Evolutionary conservation across 2,113 vertebrate species (phyloP), one percentile per base, ranked within the genome.

Genomic region (Urocolius indicus): DNA sequence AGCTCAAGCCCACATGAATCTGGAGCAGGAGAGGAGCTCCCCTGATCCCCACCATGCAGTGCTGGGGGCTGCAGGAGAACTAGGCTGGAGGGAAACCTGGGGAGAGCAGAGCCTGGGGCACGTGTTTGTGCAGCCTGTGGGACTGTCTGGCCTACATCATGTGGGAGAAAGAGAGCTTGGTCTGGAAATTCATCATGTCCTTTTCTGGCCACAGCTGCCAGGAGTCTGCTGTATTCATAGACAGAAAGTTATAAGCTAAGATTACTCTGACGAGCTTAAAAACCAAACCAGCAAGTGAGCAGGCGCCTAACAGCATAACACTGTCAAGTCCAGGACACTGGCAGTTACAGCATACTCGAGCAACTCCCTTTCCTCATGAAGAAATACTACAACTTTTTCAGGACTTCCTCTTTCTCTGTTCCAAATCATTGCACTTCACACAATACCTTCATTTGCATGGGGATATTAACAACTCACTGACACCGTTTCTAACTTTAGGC

Each of bases 391-490:
- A 72, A 14, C 30, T 46, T 86, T 68, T 92, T 94, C 68, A 84
- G 48, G 17, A 32, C 80, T 95, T 96, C 96, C 73, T 67, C 82
- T 87, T 95, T 75, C 81, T 84, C 7, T 75, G 68, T 86, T 92
- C 90, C 68, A 78, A 84, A 89, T 51, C 29, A 23, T 52, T 23
- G 34, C 49, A 21, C 36, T 79, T 67, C 23, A 34, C 0, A 0
- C 79, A 20, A 8, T 59, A 8, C 26, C 29, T 79, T 49, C 32
- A 90, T 96, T 96, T 96, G 94, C 95, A 93, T 94, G 18, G 0
- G 3, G n/a, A 23, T 78, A 0, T 14, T 78, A 81, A 71, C 61
- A 81, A 24, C 23, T 90, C 63, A 38, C 45, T 30, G 22, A 11
- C 43, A 11, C 36, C 1, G 11, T 45, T 94, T 66, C 92, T 91